Percentiles rank a stretch among this genome's conserved stretches.
Evolutionary conservation across 2,113 vertebrate genomes (phyloP).

Genomic region (Poeciliopsis retropinna): DNA sequence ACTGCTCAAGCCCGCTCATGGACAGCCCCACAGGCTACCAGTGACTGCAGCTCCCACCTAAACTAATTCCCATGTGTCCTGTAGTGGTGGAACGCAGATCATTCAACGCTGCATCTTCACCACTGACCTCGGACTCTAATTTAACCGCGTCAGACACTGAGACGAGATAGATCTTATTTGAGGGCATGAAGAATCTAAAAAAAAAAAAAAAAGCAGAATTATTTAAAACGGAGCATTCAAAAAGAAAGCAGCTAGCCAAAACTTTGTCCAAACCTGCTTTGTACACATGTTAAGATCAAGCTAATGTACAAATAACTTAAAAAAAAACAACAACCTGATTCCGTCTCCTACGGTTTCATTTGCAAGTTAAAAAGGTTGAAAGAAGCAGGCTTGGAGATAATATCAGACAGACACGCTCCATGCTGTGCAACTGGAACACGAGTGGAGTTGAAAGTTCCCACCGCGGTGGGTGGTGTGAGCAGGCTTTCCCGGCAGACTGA

Average conservation of each 20-base stretch:
- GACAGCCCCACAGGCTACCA: conserved; percentile 85
- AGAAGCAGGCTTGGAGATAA: conserved; percentile 21
- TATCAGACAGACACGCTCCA: conserved; percentile 30
- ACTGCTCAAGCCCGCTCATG: conserved; percentile 81
- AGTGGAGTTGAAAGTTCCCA: conserved; percentile 61
- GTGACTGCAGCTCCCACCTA: conserved; percentile 66
- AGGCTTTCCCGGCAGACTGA: conserved; percentile 65
- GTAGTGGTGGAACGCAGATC: conserved; percentile 55
- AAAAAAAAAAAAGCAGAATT: conserved; percentile 29
- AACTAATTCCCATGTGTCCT: conserved; percentile 50
- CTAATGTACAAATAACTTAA: conserved; percentile 37
- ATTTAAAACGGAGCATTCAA: conserved; percentile 1
- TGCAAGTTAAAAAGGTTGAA: conserved; percentile 38
- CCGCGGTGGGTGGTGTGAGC: conserved; percentile 70
- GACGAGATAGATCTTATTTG: conserved; percentile 32
- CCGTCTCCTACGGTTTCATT: conserved; percentile 32
- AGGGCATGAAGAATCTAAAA: conserved; percentile 20
- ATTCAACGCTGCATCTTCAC: conserved; percentile 68
- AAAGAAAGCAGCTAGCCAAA: conserved; percentile 20
- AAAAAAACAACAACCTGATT: conserved; percentile 14
- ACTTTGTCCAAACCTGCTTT: conserved; percentile 29
- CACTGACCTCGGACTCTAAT: conserved; percentile 59
- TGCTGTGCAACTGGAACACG: conserved; percentile 44
- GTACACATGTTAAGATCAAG: conserved; percentile 18
- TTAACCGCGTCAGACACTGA: conserved; percentile 58